Evolutionary conservation across 2,888 invertebrate genomes (phyloP).

Genomic region (Dasypolia templi): DNA sequence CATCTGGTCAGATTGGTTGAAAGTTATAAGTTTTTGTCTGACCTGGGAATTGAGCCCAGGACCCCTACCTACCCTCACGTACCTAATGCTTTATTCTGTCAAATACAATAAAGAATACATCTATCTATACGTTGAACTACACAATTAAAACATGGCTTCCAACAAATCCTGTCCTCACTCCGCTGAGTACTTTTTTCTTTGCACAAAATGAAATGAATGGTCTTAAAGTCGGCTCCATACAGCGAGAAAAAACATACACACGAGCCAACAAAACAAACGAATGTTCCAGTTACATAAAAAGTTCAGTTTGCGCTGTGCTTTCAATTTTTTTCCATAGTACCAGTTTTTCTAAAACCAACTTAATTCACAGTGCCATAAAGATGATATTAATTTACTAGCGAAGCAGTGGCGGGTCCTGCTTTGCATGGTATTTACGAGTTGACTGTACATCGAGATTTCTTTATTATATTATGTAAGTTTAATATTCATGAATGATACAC

Average conservation of each 20-base stretch:
- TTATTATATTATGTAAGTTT: background rate
- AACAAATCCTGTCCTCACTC: background rate
- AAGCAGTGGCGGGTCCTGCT: background rate
- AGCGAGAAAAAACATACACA: background rate
- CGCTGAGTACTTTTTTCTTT: background rate
- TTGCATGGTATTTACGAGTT: background rate
- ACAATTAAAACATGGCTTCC: constrained; percentile 1
- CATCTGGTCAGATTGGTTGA: background rate
- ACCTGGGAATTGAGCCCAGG: background rate
- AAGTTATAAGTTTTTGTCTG: background rate
- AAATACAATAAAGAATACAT: background rate
- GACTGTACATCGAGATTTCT: background rate
- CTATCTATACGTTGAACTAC: background rate
- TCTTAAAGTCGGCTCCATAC: background rate
- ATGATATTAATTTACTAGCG: background rate
- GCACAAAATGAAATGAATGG: background rate
- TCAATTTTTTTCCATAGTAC: background rate
- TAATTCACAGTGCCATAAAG: no score
- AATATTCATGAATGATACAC: no score
- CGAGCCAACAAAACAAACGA: background rate
- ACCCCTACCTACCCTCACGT: background rate
- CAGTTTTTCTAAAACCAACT: no score
- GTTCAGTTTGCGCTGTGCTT: background rate
- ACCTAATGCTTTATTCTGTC: background rate
- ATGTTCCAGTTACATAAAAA: background rate